Percentiles rank a stretch among this genome's conserved stretches.
Evolutionary conservation across 1,140 invertebrate genomes (phyloP).

Genomic region (Leptopilina clavipes): DNA sequence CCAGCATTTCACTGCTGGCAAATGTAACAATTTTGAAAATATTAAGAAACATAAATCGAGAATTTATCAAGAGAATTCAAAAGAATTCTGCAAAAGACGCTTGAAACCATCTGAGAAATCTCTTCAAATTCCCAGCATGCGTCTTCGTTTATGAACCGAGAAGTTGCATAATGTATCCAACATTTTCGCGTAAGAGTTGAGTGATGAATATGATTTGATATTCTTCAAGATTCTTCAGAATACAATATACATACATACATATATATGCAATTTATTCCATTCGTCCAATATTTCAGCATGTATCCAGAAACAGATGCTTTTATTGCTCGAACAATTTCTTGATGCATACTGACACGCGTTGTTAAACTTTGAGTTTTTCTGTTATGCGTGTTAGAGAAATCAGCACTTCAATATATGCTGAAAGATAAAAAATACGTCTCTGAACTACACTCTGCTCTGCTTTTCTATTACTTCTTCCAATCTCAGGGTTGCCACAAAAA

Average conservation of each 20-base stretch:
- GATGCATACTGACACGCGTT: constrained; percentile 73
- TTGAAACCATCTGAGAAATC: constrained; percentile 48
- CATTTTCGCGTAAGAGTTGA: constrained; percentile 61
- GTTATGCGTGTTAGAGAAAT: constrained; percentile 60
- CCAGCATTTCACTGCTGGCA: constrained; percentile 34
- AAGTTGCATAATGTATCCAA: constrained; percentile 73
- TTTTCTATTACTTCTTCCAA: too few species aligned
- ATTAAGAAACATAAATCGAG: constrained; percentile 52
- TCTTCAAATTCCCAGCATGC: constrained; percentile 59
- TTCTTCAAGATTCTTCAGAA: constrained; percentile 44
- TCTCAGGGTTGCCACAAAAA: too few species aligned
- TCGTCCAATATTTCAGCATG: constrained; percentile 45
- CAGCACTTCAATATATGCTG: background rate
- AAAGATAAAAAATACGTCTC: too few species aligned
- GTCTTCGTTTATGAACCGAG: constrained; percentile 69
- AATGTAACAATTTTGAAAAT: constrained; percentile 41
- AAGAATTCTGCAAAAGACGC: constrained; percentile 29
- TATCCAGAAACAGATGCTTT: constrained; percentile 49
- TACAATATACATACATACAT: constrained; percentile 47
- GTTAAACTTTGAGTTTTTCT: constrained; percentile 69
- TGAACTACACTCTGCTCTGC: too few species aligned
- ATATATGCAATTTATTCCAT: constrained; percentile 41
- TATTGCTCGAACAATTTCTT: constrained; percentile 65
- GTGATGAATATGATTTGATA: constrained; percentile 45
- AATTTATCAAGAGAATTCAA: constrained; percentile 43